Evolutionary conservation across 1,140 invertebrate genomes (phyloP).

Genomic region (Habropoda laboriosa): DNA sequence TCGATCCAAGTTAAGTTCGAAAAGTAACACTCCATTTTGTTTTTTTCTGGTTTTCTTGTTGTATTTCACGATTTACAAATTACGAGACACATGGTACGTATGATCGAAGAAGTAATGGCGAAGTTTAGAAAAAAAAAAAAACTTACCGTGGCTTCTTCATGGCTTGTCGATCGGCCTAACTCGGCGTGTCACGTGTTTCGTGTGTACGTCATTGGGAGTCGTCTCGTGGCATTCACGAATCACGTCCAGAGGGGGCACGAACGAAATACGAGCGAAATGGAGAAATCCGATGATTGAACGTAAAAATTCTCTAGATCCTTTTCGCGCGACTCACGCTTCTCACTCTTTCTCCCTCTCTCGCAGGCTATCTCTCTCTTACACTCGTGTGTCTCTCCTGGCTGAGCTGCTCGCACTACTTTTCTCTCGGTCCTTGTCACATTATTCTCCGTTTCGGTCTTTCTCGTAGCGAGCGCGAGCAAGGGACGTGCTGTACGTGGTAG

Average conservation of each 20-base stretch:
- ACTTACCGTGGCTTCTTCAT: slow-evolving; percentile 78
- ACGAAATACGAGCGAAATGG: slow-evolving; percentile 5
- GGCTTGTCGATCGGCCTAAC: slow-evolving; percentile 64
- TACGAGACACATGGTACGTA: too few relatives aligned
- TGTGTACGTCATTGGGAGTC: slow-evolving; percentile 63
- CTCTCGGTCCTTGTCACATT: slow-evolving; percentile 43
- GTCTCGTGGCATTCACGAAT: slow-evolving; percentile 55
- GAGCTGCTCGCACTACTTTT: background rate
- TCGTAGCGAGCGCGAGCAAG: slow-evolving; percentile 18
- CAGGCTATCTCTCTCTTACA: background rate
- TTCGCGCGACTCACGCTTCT: slow-evolving; percentile 30
- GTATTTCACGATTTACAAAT: too few relatives aligned
- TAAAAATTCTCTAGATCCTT: slow-evolving; percentile 45
- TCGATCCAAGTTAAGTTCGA: too few relatives aligned
- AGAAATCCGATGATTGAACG: slow-evolving; percentile 8
- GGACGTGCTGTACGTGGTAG: slow-evolving; percentile 46
- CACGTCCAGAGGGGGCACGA: slow-evolving; percentile 28
- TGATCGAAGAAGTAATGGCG: too few relatives aligned
- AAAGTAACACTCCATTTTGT: too few relatives aligned
- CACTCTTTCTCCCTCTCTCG: background rate
- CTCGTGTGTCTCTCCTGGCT: slow-evolving; percentile 2
- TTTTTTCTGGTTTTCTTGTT: background rate
- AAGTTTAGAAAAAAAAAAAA: background rate
- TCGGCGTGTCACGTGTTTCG: slow-evolving; percentile 74
- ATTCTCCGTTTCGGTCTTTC: slow-evolving; percentile 41